These are phyloP conservation scores for Seira ritae DNA, from an alignment of 2,888 invertebrate genomes.

Conservation along the genomic window DNA sequence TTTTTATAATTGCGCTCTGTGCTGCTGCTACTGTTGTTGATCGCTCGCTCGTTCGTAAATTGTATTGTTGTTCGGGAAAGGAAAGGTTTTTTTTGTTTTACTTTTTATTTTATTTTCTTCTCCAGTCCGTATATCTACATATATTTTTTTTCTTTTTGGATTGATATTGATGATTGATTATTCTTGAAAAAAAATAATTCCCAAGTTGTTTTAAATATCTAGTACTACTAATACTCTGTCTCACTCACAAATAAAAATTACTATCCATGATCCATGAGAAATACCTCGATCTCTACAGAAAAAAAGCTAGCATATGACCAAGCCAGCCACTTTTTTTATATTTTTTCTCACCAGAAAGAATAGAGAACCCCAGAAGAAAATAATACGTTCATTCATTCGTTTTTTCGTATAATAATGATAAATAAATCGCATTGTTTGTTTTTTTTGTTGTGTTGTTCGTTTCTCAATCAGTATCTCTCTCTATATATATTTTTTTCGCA, in stretches of 20 bases:
- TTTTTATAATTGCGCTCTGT: conserved; percentile 56
- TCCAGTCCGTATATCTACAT: conserved; percentile 22
- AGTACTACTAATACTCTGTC: conserved; percentile 35
- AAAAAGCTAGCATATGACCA: conserved; percentile 17
- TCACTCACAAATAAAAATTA: conserved; percentile 60
- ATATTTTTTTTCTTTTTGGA: conserved; percentile 15
- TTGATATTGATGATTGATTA: conserved; percentile 46
- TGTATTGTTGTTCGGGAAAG: conserved; percentile 60
- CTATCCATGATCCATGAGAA: not conserved
- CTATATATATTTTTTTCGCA: conserved; percentile 1
- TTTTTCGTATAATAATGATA: too few relatives aligned
- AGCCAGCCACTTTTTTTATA: conserved; percentile 1
- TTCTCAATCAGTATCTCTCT: not conserved
- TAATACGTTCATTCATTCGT: conserved; percentile 4
- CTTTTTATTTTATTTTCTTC: conserved; percentile 25
- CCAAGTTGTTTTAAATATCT: conserved; percentile 32
- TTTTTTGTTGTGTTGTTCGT: not conserved
- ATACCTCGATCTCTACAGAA: conserved; percentile 34
- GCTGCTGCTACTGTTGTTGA: conserved; percentile 26
- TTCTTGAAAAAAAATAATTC: conserved; percentile 26
- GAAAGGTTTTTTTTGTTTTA: conserved; percentile 29
- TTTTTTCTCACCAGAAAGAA: conserved; percentile 13
- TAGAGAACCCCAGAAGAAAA: conserved; percentile 1
- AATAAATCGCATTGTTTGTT: conserved; percentile 21
- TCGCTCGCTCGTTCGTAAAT: conserved; percentile 24